A percentile compares a stretch with the other conserved stretches of the same genome.
Conservation (phyloP, 2,797 vertebrate species). For the Alexandromys oeconomus region DNA sequence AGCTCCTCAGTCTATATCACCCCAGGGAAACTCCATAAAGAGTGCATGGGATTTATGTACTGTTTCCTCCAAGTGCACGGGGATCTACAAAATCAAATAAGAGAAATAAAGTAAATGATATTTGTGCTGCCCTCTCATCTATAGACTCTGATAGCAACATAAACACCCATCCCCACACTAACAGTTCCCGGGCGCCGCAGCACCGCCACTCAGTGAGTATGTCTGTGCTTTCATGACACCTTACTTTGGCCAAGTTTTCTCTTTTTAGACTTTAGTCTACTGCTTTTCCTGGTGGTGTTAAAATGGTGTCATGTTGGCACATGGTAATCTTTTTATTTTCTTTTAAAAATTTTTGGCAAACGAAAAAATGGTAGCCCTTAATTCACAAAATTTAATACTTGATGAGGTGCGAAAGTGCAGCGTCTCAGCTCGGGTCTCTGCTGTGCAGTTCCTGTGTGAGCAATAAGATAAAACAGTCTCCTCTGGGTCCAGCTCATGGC, state of each 20-base stretch:
- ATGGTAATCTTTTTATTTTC: not conserved
- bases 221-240: not conserved
- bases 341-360: not conserved
- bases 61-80: not conserved
- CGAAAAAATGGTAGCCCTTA: not conserved
- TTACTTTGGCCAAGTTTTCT: not conserved
- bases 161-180: not conserved
- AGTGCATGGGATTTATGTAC: not conserved
- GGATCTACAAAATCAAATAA: not conserved
- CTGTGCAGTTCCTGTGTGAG: not conserved
- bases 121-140: not conserved
- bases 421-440: not conserved
- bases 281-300: not conserved
- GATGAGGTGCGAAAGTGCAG: not conserved
- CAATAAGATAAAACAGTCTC: not conserved
- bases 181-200: accelerated
- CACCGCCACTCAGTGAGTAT: not conserved
- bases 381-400: not conserved
- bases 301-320: not conserved
- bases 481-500: accelerated
- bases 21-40: not conserved
- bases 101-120: not conserved
- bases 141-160: not conserved
- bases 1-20: not conserved
- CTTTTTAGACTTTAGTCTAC: not conserved